phyloP scores from a whole-genome alignment of 2,888 invertebrate species.

The Polyploca ridens region DNA sequence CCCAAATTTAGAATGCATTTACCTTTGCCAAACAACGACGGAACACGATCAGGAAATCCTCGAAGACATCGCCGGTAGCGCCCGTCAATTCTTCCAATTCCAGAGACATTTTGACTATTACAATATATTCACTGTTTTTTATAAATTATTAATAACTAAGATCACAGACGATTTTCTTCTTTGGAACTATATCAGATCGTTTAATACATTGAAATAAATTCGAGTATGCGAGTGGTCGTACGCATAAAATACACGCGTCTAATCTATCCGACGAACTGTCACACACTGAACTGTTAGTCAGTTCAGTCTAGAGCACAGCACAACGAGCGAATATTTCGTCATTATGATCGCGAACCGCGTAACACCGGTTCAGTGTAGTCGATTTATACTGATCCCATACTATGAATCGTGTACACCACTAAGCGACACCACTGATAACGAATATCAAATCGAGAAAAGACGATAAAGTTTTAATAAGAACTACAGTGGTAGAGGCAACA shows the following conservation, averaged over 20 bases:
- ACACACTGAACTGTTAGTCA: constrained; percentile 53
- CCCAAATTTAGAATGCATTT: constrained; percentile 79
- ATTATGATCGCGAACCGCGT: constrained; percentile 58
- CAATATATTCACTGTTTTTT: constrained; percentile 32
- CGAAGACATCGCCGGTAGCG: constrained; percentile 88
- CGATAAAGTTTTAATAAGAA: neutral
- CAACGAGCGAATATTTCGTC: constrained; percentile 41
- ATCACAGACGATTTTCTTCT: constrained; percentile 74
- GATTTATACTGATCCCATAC: constrained; percentile 38
- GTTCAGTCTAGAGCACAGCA: constrained; percentile 21
- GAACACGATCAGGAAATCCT: constrained; percentile 89
- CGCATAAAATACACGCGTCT: constrained; percentile 50
- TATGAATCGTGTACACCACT: constrained; percentile 25
- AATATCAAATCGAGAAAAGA: constrained; percentile 11
- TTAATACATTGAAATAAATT: constrained; percentile 51
- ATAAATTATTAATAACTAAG: constrained; percentile 50
- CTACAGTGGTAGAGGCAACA: constrained; percentile 39
- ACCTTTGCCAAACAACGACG: constrained; percentile 89
- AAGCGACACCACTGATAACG: constrained; percentile 20
- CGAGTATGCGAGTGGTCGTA: constrained; percentile 54
- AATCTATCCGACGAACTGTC: constrained; percentile 49
- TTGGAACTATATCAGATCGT: constrained; percentile 76
- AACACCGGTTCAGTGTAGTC: constrained; percentile 54
- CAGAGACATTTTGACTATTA: constrained; percentile 84
- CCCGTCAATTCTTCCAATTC: constrained; percentile 86